A percentile compares a stretch with the other conserved stretches of the same genome.
Conservation (phyloP, 2,113 vertebrate genomes). For the Petrocephalus zakoni region DNA sequence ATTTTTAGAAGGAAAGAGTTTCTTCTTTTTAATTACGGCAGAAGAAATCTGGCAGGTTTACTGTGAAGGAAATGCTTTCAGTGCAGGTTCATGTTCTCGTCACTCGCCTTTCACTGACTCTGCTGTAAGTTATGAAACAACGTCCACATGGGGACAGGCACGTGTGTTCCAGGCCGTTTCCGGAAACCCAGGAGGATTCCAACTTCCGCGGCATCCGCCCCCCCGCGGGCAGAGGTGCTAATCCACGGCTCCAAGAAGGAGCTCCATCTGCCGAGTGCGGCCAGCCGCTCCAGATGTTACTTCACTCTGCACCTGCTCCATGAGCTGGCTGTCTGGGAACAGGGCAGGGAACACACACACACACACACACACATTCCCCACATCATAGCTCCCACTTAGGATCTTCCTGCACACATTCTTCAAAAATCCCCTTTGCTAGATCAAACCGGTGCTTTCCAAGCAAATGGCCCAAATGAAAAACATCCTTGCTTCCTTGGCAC, state of each 20-base stretch:
- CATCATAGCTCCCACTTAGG: constrained; percentile 23
- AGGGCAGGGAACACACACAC: background rate
- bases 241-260: constrained; percentile 42
- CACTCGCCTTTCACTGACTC: background rate
- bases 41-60: background rate
- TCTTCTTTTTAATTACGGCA: background rate
- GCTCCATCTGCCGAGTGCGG: constrained; percentile 48
- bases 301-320: constrained; percentile 55
- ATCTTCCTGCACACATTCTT: constrained; percentile 6
- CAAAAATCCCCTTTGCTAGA: background rate
- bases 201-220: constrained; percentile 45
- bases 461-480: background rate
- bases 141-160: constrained; percentile 2
- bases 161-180: constrained; percentile 46
- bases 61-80: background rate
- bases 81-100: background rate
- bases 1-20: background rate
- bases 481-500: background rate
- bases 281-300: constrained; percentile 52
- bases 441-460: background rate
- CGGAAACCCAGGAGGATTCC: constrained; percentile 38
- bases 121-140: background rate
- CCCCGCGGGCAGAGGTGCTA: constrained; percentile 33
- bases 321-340: constrained; percentile 35
- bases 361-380: background rate